Conservation (phyloP, 2,888 invertebrate species). For the Danaus chrysippus region DNA sequence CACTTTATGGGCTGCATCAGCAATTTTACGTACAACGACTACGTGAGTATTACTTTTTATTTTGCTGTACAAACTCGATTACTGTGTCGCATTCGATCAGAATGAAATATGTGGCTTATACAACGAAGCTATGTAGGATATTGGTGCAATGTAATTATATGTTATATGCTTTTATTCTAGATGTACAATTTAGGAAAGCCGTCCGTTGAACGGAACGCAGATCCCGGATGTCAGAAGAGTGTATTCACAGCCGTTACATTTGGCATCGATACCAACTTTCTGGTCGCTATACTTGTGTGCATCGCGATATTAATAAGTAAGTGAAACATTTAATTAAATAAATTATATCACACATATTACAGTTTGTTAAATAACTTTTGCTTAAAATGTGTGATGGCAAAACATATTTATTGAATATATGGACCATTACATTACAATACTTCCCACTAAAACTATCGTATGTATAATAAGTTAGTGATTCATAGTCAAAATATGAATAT, state of each 20-base stretch:
- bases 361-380: too few species aligned
- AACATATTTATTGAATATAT: too few species aligned
- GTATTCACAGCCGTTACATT: slow-evolving; percentile 88
- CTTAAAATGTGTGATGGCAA: background rate
- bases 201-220: slow-evolving; percentile 83
- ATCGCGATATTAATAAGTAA: slow-evolving; percentile 89
- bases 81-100: background rate
- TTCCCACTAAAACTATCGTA: too few species aligned
- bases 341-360: background rate
- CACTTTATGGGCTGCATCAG: slow-evolving; percentile 94
- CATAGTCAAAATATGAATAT: too few species aligned
- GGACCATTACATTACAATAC: too few species aligned
- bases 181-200: slow-evolving; percentile 94
- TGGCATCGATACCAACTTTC: slow-evolving; percentile 90
- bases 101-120: background rate
- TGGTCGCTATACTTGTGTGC: slow-evolving; percentile 94
- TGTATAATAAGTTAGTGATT: too few species aligned
- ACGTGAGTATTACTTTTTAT: slow-evolving; percentile 61
- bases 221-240: slow-evolving; percentile 86
- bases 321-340: slow-evolving; percentile 51
- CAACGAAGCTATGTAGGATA: background rate
- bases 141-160: too few species aligned
- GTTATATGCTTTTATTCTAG: slow-evolving; percentile 57
- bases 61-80: background rate
- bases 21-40: slow-evolving; percentile 92